Evolutionary conservation across 1,140 invertebrate genomes (phyloP), one percentile per base, ranked within the genome.

Genomic region (Vanessa atalanta): DNA sequence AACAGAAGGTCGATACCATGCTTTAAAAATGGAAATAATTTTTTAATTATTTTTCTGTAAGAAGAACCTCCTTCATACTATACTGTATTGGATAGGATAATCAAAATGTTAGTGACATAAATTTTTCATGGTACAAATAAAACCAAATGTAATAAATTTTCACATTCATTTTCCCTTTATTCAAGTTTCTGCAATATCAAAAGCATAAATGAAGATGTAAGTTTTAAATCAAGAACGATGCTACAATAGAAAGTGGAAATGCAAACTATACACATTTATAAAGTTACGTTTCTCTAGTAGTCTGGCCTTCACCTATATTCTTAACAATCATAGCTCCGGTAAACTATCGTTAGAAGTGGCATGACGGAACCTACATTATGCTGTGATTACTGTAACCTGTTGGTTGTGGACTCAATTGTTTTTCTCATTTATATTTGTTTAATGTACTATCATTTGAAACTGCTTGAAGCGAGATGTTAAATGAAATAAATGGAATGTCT

Each of bases 301-400:
- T 31, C 26, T 51, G 65, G 15, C 65, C 65, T 66, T 66, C 16
- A 51, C 65, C 65, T 3, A 31, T 51, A 51, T 51, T 51, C 9
- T 15, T n/a, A 66, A 66, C 47, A 51, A 26, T 15, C 12, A 14
- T 47, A 50, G 11, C 43, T 20, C 26, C 13, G 20, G 48, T 51
- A 51, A 51, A 51, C 57, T 60, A 23, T 14, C 2, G 55, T 14
- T 31, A 60, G 55, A 60, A 60, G 23, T n/a, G 48, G 4, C 48
- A 14, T 51, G 48, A 55, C n/a, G 12, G 20, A 11, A 47, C n/a
- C 48, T 47, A 43, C 53, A 26, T 47, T 23, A 48, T 57, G 53
- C n/a, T n/a, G 6, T 71, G 47, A 16, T 20, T 65, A 15, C 53
- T 61, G 55, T 61, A 55, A 70, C 55, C 67, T 70, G 67, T 70